phyloP scores from a whole-genome alignment of 2,888 invertebrate species.

The Spisula solida region DNA sequence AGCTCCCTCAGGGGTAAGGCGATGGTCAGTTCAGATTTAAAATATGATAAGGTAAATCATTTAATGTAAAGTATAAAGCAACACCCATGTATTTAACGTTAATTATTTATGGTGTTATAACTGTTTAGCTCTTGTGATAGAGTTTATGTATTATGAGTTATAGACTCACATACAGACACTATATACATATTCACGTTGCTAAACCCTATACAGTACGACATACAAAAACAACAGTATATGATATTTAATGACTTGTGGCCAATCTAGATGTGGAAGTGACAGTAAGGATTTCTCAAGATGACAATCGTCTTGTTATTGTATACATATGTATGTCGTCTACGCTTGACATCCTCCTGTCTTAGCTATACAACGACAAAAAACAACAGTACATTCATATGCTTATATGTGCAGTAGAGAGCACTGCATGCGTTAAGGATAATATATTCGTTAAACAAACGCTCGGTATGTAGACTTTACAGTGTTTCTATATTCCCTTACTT shows the following conservation, averaged over 20 bases:
- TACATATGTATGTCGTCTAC: background rate
- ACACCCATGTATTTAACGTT: background rate
- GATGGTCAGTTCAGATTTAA: background rate
- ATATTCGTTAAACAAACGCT: background rate
- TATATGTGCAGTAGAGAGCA: background rate
- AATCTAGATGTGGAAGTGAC: background rate
- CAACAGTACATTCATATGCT: background rate
- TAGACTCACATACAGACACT: background rate
- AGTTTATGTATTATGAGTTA: background rate
- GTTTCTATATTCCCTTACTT: background rate
- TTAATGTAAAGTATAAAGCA: background rate
- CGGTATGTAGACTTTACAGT: background rate
- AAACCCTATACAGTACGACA: background rate
- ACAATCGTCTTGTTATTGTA: slow-evolving; percentile 8
- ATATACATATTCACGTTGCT: background rate
- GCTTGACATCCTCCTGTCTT: slow-evolving; percentile 2
- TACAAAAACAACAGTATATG: background rate
- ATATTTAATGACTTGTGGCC: background rate
- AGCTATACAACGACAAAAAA: background rate
- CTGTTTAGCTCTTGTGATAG: background rate
- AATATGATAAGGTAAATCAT: background rate
- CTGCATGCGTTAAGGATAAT: background rate
- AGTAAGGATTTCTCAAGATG: background rate
- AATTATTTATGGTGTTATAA: background rate
- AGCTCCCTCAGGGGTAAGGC: background rate